Base-by-base conservation (phyloP, 2,113 vertebrate genomes). In the Fulmarus glacialis region DNA sequence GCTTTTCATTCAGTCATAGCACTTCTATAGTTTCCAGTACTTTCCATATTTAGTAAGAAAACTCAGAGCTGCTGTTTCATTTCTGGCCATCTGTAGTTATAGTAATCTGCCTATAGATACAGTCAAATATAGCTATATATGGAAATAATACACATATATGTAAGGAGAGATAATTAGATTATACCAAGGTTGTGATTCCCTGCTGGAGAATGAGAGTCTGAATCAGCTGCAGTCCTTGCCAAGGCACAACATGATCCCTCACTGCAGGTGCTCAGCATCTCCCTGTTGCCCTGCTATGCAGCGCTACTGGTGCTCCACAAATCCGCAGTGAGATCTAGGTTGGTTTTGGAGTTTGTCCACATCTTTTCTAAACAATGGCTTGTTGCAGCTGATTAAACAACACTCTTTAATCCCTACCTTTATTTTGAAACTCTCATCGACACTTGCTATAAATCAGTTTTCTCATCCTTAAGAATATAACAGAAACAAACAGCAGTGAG, bases 341-440 rank as follows among this genome's bases (percentile, higher is more conserved):
- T 90, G 75, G n/a, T 90, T 80, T 88, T 95, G 89, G 89, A 93
- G 80, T 95, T 91, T 88, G 43, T 88, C 85, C 86, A 89, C 85
- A 86, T 86, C 79, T 96, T 96, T 95, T 90, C 58, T 68, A 82
- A 87, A 66, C 66, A 80, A 60, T 59, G 29, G 22, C 50, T 79
- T 88, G 43, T 86, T 92, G 82, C 90, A 93, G 79, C 86, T 93
- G 66, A 23, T 71, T 96, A 87, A 94, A 91, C 73, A 94, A n/a
- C 60, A 11, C 68, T 78, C 53, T 80, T 88, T 93, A 96, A 93
- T 94, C 68, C 72, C 66, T 89, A 66, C 55, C 82, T 91, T 94
- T 97, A 79, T 74, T 93, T 90, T 94, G 22, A 89, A 82, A 82
- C 73, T 87, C 87, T 78, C 30, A 32, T 84, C 5, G 9, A 59